phyloP scores from a whole-genome alignment of 2,888 invertebrate species.

The Keiferia lycopersicella region DNA sequence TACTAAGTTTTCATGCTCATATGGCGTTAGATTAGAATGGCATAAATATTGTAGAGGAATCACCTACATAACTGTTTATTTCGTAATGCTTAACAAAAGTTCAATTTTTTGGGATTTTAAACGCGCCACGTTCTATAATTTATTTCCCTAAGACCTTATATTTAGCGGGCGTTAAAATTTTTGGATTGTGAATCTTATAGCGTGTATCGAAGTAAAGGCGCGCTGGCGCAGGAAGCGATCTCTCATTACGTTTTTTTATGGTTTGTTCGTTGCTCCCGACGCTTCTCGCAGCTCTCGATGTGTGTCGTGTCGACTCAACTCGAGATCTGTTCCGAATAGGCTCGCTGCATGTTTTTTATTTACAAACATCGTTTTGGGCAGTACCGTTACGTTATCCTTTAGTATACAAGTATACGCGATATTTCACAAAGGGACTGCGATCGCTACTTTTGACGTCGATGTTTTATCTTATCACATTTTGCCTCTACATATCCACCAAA shows the following conservation, averaged over 20 bases:
- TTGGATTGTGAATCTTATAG: neutral
- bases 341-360: neutral
- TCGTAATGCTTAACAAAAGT: too few species aligned
- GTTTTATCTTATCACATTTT: too few species aligned
- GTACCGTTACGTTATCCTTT: constrained; percentile 5
- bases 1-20: too few species aligned
- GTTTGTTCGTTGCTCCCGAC: constrained; percentile 71
- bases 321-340: neutral
- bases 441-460: too few species aligned
- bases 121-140: too few species aligned
- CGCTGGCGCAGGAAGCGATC: constrained; percentile 74
- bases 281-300: neutral
- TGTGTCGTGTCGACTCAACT: constrained; percentile 14
- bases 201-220: constrained; percentile 47
- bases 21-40: too few species aligned
- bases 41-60: too few species aligned
- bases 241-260: constrained; percentile 78
- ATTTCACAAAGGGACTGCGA: neutral
- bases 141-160: too few species aligned
- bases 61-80: too few species aligned
- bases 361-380: constrained; percentile 2
- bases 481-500: too few species aligned
- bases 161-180: neutral
- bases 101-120: too few species aligned
- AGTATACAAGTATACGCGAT: neutral